Evolutionary conservation across 1,140 invertebrate species (phyloP), one percentile per base, ranked within the genome.

Genomic region (Pogonognathellus flavescens): DNA sequence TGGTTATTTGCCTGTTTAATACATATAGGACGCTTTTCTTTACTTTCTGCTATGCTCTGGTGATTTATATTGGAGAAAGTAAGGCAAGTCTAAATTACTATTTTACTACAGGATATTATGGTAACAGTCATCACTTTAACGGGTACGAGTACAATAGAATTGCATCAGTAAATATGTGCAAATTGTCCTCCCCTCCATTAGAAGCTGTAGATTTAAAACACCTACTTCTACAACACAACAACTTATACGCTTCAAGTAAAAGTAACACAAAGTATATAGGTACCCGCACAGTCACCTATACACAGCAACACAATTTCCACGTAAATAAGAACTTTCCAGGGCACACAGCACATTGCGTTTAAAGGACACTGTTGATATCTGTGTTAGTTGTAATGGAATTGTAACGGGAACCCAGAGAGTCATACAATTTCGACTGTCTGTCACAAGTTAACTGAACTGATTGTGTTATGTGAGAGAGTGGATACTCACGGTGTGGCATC

Each of bases 381-480:
- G 70, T 9, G 14, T 49, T 76, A 14, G 5, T 76, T 76, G 41
- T 41, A 76, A 41, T 49, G 25, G 70, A 76, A 76, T 41, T 16
- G 41, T 41, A 76, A 76, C 41, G 25, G 70, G 70, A 76, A 76
- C 25, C 70, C 25, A 18, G 41, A 76, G 70, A 76, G 22, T 50
- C 70, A 76, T 76, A 76, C 70, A 76, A 76, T 76, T 76, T 76
- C 70, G 31, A 76, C 41, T 76, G 70, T 76, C 70, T 49, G 70
- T 76, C 70, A 76, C 70, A 76, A 76, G 70, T 76, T 76, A 76
- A 76, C 70, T 76, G 70, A 76, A 76, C 31, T 41, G 70, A 76
- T 76, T 76, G 70, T 76, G 70, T 76, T 76, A 31, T 49, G 31
- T 76, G 70, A 25, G 25, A 41, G 66, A 76, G 41, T n/a, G 41